Conservation (phyloP, 2,888 invertebrate species). For the Morinoia aosen region DNA sequence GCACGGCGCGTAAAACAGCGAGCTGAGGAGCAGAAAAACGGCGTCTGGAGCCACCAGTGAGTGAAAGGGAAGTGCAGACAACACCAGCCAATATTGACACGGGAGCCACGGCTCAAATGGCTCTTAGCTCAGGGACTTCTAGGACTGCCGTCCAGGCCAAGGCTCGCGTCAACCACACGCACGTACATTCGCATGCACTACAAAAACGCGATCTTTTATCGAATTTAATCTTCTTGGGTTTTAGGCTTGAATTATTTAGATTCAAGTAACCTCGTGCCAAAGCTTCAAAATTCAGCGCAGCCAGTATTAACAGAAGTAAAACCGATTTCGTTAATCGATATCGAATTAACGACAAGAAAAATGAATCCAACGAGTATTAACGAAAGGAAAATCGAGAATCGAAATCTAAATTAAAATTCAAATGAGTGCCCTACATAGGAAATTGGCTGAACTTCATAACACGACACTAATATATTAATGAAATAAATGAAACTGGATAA, state of each 20-base stretch:
- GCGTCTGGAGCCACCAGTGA: background rate
- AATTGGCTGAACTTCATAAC: too few species aligned
- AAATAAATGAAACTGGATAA: too few species aligned
- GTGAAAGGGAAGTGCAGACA: conserved; percentile 10
- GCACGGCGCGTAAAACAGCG: background rate
- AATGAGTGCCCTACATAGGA: too few species aligned
- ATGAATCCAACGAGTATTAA: too few species aligned
- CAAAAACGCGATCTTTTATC: background rate
- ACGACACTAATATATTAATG: too few species aligned
- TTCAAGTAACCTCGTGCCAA: too few species aligned
- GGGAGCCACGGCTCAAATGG: background rate
- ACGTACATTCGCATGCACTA: background rate
- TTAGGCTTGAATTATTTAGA: background rate
- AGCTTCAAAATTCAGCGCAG: too few species aligned
- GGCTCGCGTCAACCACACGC: background rate
- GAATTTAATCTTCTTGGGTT: background rate
- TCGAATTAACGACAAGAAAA: too few species aligned
- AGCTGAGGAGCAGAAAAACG: background rate
- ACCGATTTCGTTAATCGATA: too few species aligned
- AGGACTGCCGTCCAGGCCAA: background rate
- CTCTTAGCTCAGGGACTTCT: background rate
- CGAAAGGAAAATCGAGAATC: too few species aligned
- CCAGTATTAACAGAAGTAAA: too few species aligned
- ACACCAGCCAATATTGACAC: background rate
- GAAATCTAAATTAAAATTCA: too few species aligned